Base-by-base conservation (phyloP, 1,140 invertebrate genomes). In the Pseudomyrmex concolor region DNA sequence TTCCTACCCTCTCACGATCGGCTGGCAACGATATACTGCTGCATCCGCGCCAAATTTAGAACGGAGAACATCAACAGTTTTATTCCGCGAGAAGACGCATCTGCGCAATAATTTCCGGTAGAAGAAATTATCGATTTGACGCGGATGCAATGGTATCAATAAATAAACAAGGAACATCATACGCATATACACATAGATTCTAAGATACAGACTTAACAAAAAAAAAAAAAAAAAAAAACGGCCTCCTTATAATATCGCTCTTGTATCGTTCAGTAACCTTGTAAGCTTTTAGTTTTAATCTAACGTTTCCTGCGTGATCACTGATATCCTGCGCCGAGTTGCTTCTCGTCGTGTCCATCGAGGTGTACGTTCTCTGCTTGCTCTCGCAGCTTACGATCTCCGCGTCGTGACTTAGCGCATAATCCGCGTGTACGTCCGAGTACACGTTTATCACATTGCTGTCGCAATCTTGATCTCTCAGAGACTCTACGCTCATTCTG, bases 251-350 rank as follows among this genome's bases (percentile, higher is more conserved):
- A 25, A 93, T 92, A 19, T 92, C 90, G 10, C 86, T 86, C 59
- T 91, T 92, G 68, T 89, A 92, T 50, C 88, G 91, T 57, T 93
- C 89, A 1, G 90, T 91, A 43, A 92, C 89, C 74, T 90, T 91
- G 57, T 89, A 91, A 34, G 89, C 91, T 77, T 92, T 93, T 19
- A 86, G 73, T 19, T 90, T 92, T 7, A 91, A 74, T 34, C 85
- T 91, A 43, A 87, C 83, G 17, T 84, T 88, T 3, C 77, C 86
- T 5, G 81, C 19, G 13, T 84, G 83, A 45, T 91, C 91, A 8
- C 85, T 87, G 0, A 71, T 87, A 48, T 92, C 92, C 62, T 93
- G 90, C 45, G 89, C 84, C 0, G 91, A 92, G 51, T 92, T 90
- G 70, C 90, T 93, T 48, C 89, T 91, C 2, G 90, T 91, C 1